Base-by-base conservation (phyloP, 2,888 invertebrate genomes). In the Synanthedon myopaeformis region DNA sequence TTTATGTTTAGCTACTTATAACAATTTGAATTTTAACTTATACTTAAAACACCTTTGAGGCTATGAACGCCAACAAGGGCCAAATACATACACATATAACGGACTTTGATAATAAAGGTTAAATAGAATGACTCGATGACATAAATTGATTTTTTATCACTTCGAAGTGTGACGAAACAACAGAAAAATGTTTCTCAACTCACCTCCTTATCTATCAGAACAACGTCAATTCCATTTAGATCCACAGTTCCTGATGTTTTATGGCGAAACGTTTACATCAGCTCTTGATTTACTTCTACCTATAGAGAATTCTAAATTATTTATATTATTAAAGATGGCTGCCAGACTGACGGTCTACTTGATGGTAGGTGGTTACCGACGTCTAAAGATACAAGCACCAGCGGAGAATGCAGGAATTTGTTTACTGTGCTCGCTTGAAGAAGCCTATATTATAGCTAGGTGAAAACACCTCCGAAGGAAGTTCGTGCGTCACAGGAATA, bases 81-180 rank as follows among this genome's bases (percentile, higher is more conserved):
- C 49, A 49, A 49, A 6, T 35, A 35, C 35, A 23, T 23, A 17
- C 49, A 49, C 13, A 17, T 23, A 17, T 64, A 64, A 62, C 62
- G 59, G 61, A 54, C 60, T 54, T 59, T 61, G 74, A 75, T 75
- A 76, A 67, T 23, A 65, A 59, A 69, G 69, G 70, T 69, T 69
- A 74, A 72, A 68, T 67, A 62, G 61, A 63, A 57, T 70, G 69
- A 70, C 70, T 65, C 61, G 62, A 70, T 83, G 83, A 83, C 82
- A 82, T 72, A 83, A 84, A 83, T 85, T 84, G 82, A 82, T 78
- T 82, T 78, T 76, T 81, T 79, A 82, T 79, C 79, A 64, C 69
- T 35, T 60, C 61, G 67, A 70, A 67, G 72, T 70, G 74, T 80
- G 77, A 79, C 74, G 78, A 76, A 75, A 80, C 69, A 64, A 65